Evolutionary conservation across 2,113 vertebrate genomes (phyloP).

Genomic region (Tonatia bakeri): DNA sequence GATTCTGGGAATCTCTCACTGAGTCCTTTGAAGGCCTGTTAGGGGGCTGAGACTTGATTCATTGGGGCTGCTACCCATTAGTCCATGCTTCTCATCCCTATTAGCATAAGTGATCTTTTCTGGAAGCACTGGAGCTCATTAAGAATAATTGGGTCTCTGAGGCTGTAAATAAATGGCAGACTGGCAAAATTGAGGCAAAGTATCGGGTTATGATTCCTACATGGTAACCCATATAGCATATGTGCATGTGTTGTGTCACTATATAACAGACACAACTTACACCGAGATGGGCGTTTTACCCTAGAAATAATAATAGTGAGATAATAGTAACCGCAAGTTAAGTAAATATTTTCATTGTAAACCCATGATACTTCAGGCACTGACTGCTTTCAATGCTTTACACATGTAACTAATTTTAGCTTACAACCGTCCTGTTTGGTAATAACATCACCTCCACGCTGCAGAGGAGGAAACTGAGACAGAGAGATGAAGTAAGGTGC

Average conservation of each 20-base stretch:
- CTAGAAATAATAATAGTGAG: neutral
- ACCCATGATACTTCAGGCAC: neutral
- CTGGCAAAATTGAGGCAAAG: neutral
- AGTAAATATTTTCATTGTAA: neutral
- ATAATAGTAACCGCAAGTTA: neutral
- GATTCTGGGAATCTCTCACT: neutral
- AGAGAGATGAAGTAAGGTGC: neutral
- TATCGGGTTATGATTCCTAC: neutral
- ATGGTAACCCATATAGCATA: neutral
- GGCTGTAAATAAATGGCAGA: neutral
- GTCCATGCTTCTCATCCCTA: neutral
- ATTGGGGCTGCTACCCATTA: neutral
- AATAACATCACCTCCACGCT: neutral
- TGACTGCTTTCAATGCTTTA: neutral
- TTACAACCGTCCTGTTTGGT: neutral
- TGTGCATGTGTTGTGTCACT: fast-evolving
- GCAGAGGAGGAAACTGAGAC: neutral
- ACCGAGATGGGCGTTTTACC: neutral
- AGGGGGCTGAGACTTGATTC: neutral
- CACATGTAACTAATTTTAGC: neutral
- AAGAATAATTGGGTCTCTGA: neutral
- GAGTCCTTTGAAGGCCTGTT: neutral
- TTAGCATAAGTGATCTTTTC: neutral
- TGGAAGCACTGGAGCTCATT: neutral
- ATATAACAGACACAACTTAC: neutral